phyloP scores from a whole-genome alignment of 2,888 invertebrate species.

The Crocallis elinguaria region DNA sequence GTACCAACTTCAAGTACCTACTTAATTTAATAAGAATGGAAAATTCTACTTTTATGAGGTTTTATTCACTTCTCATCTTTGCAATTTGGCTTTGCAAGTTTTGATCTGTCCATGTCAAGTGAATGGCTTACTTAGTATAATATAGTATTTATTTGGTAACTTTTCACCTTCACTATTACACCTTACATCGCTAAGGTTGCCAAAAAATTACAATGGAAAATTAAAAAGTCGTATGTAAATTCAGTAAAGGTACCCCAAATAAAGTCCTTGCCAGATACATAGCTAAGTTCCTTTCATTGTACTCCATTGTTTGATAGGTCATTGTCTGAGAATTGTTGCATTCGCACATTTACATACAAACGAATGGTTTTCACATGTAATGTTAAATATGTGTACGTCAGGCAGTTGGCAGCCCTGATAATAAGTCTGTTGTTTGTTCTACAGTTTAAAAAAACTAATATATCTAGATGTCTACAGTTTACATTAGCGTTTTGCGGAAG shows the following conservation, averaged over 20 bases:
- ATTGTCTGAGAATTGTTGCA: conserved; percentile 57
- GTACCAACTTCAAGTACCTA: too few species aligned
- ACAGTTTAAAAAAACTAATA: too few species aligned
- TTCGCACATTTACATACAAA: conserved; percentile 69
- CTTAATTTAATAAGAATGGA: too few species aligned
- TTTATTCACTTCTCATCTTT: too few species aligned
- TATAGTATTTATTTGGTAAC: too few species aligned
- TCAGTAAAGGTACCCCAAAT: conserved; percentile 29
- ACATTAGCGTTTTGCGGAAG: too few species aligned
- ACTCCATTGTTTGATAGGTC: conserved; percentile 65
- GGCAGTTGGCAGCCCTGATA: conserved; percentile 9
- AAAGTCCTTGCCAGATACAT: conserved; percentile 30
- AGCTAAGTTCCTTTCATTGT: conserved; percentile 66
- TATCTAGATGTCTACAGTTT: too few species aligned
- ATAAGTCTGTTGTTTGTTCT: background rate
- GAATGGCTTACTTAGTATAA: too few species aligned
- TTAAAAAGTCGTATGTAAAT: conserved; percentile 8
- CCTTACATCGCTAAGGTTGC: background rate
- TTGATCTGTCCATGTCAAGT: too few species aligned
- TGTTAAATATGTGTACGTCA: conserved; percentile 23
- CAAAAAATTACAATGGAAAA: conserved; percentile 7
- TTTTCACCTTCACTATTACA: too few species aligned
- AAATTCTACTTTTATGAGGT: too few species aligned
- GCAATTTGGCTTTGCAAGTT: too few species aligned
- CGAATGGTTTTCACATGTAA: conserved; percentile 38